Conservation (phyloP, 2,113 vertebrate species). For the Leptodactylus fuscus region DNA sequence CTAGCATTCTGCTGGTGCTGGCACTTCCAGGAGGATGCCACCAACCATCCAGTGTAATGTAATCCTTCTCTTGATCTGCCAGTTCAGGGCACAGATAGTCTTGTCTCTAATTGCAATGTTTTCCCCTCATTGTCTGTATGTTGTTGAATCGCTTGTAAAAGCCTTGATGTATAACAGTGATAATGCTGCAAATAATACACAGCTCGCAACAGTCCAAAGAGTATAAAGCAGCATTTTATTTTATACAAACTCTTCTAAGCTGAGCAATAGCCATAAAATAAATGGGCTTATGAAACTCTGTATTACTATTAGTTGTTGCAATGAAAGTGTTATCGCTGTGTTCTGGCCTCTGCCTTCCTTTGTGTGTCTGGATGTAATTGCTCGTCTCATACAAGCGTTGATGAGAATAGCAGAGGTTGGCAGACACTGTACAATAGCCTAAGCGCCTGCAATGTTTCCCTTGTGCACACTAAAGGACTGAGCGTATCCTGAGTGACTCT, state of each 20-base stretch:
- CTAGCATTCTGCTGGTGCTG: background rate
- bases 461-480: conserved; percentile 27
- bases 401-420: conserved; percentile 53
- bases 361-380: conserved; percentile 51
- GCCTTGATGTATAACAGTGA: background rate
- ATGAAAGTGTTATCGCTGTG: conserved; percentile 39
- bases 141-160: background rate
- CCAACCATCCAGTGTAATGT: conserved; percentile 11
- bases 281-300: conserved; percentile 28
- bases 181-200: conserved; percentile 13
- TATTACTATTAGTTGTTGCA: conserved; percentile 47
- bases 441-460: conserved; percentile 47
- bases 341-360: conserved; percentile 44
- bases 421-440: conserved; percentile 52
- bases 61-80: conserved; percentile 21
- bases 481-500: conserved; percentile 27
- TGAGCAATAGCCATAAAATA: conserved; percentile 38
- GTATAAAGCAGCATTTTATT: conserved; percentile 28
- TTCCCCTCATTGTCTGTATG: background rate
- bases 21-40: background rate
- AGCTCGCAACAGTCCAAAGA: background rate
- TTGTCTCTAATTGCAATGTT: conserved; percentile 21
- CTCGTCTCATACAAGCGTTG: conserved; percentile 19
- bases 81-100: background rate
- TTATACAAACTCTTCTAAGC: conserved; percentile 34